Evolutionary conservation across 2,797 vertebrate genomes (phyloP), one percentile per base, ranked within the genome.

Genomic region (Crenuchus spilurus): DNA sequence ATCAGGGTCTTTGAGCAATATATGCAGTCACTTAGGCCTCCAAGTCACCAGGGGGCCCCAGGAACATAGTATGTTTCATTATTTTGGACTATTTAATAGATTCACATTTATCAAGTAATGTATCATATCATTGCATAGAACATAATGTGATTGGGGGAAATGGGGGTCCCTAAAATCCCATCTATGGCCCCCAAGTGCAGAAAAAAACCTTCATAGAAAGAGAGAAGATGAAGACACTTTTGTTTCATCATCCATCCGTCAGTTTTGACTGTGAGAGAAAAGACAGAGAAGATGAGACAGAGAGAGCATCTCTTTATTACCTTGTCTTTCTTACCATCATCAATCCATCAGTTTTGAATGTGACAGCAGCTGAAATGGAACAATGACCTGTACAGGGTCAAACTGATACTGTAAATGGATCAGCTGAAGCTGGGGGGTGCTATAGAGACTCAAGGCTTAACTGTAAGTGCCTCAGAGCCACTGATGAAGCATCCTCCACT

Each of bases 381-480:
- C 37, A 61, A 18, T 18, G n/a, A 62, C 44, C 42, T 72, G 41
- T 18, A 14, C 39, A 48, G 39, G 51, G 46, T 26, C 26, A 65
- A 7, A 49, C 24, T 60, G 33, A 30, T 35, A 11, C 31, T 24
- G 28, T 65, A 52, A 60, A 75, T 48, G 24, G 14, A 41, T 11
- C 73, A 35, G 24, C 37, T 54, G 55, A 11, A 67, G 63, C 62
- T 20, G 62, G 35, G 70, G 54, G 69, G 69, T 5, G 22, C 55
- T 41, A 14, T 4, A 9, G 64, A 44, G 44, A 72, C 24, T 22
- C 14, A 30, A 33, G 30, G n/a, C 20, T 57, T 75, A 26, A 31
- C 20, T 37, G 16, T n/a, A 8, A 55, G 48, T 52, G 26, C 20
- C 13, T 31, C 11, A 31, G n/a, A 41, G 48, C 46, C 31, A 20